phyloP scores from a whole-genome alignment of 1,140 invertebrate genomes.

The Solen grandis region DNA sequence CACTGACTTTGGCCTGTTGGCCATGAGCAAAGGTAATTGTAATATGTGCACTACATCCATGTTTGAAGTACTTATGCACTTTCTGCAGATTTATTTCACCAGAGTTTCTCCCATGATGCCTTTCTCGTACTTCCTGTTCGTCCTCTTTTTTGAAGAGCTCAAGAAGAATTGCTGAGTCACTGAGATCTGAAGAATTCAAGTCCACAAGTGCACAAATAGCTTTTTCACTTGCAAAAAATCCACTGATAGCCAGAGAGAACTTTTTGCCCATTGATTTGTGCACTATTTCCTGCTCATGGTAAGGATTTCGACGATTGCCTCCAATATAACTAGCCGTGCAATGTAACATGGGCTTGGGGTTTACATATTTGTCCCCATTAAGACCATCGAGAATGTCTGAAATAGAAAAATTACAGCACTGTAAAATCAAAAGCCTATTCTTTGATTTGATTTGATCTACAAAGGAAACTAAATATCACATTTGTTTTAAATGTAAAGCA shows the following conservation, averaged over 20 bases:
- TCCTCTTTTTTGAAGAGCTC: slow-evolving; percentile 31
- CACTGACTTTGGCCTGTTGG: slow-evolving; percentile 33
- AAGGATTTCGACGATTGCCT: slow-evolving; percentile 45
- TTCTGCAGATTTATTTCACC: background rate
- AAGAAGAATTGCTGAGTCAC: background rate
- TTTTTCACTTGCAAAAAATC: slow-evolving; percentile 60
- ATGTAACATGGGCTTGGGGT: slow-evolving; percentile 57
- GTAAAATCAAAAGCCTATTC: no score
- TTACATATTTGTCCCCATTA: slow-evolving; percentile 34
- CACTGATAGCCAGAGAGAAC: slow-evolving; percentile 57
- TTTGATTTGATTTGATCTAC: no score
- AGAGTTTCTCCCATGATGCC: slow-evolving; percentile 4
- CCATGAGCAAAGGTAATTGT: slow-evolving; percentile 35
- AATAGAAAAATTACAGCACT: slow-evolving; percentile 31
- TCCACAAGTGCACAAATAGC: slow-evolving; percentile 58
- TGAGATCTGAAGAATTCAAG: slow-evolving; percentile 11
- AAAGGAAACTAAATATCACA: no score
- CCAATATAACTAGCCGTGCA: slow-evolving; percentile 66
- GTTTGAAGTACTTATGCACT: slow-evolving; percentile 10
- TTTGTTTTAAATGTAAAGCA: no score
- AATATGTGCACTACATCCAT: slow-evolving; percentile 39
- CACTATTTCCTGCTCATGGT: slow-evolving; percentile 52
- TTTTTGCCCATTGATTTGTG: slow-evolving; percentile 54
- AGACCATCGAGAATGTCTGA: slow-evolving; percentile 47
- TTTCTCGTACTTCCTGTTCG: slow-evolving; percentile 20